These are phyloP conservation scores for Rafetus swinhoei DNA, from an alignment of 2,113 vertebrate genomes.

Conservation along the genomic window DNA sequence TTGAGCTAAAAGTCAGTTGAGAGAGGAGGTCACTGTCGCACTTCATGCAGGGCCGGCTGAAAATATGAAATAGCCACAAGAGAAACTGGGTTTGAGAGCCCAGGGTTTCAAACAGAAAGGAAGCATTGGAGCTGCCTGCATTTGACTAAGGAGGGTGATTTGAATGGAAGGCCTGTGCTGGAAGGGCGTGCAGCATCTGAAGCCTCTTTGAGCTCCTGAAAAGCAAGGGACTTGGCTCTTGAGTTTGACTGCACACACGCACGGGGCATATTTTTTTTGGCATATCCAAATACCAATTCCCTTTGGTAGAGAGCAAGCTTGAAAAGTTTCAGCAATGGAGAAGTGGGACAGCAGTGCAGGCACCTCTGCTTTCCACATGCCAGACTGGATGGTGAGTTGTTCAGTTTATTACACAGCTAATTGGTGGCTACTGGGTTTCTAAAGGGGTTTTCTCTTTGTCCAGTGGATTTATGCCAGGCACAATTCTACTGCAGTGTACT, in stretches of 20 bases:
- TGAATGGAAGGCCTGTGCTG: not conserved
- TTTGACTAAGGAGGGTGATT: not conserved
- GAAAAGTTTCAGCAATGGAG: constrained; percentile 57
- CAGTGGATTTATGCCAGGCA: not conserved
- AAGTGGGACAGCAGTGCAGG: constrained; percentile 63
- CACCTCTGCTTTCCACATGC: constrained; percentile 77
- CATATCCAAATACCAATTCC: constrained; percentile 24
- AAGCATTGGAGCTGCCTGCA: not conserved
- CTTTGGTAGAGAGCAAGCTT: not conserved
- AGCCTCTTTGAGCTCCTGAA: not conserved
- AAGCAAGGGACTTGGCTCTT: not conserved
- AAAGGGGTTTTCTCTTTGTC: not conserved
- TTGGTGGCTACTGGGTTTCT: rapidly evolving
- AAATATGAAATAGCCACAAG: not conserved
- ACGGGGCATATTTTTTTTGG: not conserved
- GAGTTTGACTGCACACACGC: not conserved
- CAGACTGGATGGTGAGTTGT: constrained; percentile 81
- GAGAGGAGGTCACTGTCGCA: not conserved
- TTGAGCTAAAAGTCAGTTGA: not conserved
- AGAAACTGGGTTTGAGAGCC: not conserved
- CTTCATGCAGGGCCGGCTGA: not conserved
- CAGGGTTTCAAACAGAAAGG: not conserved
- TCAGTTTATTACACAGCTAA: rapidly evolving
- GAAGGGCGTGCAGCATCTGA: not conserved
- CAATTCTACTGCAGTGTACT: rapidly evolving